Percentiles rank a stretch among this genome's conserved stretches.
phyloP scores from a whole-genome alignment of 2,113 vertebrate genomes.

The Mesoclemmys tuberculata region DNA sequence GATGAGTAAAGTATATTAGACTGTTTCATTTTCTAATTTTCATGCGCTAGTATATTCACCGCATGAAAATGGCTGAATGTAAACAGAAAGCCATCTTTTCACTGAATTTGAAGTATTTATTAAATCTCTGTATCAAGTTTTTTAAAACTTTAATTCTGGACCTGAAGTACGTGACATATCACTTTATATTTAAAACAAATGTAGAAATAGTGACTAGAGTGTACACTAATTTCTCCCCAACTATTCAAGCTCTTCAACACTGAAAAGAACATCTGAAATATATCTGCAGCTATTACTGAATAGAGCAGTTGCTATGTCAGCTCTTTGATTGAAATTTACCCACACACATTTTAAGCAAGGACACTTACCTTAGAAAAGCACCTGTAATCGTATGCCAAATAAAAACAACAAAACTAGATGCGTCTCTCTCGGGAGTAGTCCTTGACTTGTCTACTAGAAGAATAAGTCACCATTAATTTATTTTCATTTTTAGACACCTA shows the following conservation, averaged over 20 bases:
- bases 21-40: background rate
- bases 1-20: conserved; percentile 38
- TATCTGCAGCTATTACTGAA: background rate
- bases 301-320: background rate
- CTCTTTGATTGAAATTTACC: background rate
- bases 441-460: background rate
- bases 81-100: background rate
- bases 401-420: background rate
- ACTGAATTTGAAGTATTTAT: background rate
- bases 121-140: conserved; percentile 29
- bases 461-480: no score
- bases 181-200: background rate
- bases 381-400: background rate
- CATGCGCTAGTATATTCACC: background rate
- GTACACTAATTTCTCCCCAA: background rate
- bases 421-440: background rate
- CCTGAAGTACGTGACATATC: background rate
- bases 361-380: background rate
- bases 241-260: background rate
- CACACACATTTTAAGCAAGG: background rate
- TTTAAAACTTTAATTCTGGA: background rate
- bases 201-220: background rate
- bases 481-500: background rate
- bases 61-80: background rate
- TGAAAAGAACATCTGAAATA: background rate